Evolutionary conservation across 30 jellyfish, hydroid and myxozoan species (phyloP), one percentile per base, ranked within the genome.

Genomic region (Cassiopea andromeda): DNA sequence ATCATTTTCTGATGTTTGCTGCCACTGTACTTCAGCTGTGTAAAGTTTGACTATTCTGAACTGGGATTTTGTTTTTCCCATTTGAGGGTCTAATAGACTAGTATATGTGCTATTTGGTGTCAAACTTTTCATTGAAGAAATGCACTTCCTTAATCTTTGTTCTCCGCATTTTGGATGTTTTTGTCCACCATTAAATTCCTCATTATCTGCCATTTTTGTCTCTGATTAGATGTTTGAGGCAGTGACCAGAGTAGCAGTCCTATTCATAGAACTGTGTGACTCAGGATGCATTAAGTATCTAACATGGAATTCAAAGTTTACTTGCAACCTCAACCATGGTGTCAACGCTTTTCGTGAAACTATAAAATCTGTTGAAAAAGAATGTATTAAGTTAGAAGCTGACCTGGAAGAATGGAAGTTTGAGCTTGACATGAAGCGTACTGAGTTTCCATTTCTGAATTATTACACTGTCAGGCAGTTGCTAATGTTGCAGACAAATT

Each of bases 391-490:
- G 16, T 70, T 91, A 8, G 92, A 91, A 72, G 10, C 9, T 50
- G 86, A 76, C 45, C 79, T 91, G 1, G 57, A 68, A 13, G 77
- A 69, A 1, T 91, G 97, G 97, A 59, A 72, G 71, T 14, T 43
- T 8, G 71, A 46, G 61, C 75, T 91, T 60, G 72, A 72, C 43
- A 67, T 59, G 17, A 64, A 48, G 44, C 91, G 94, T 44, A 44
- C 75, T 82, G 54, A 69, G 46, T 77, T 75, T 84, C 94, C 94
- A 0, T 67, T 48, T n/a, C 81, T 85, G 58, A 91, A 91, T 60
- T 82, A 68, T 57, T 91, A 57, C 70, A 91, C 94, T 4, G 77
- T 91, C 49, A 84, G 87, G 44, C 97, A 84, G 85, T 69, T 86
- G 87, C 71, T 91, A 79, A 73, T 69, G 50, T 38, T 91, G 60